Base-by-base conservation (phyloP, 2,113 vertebrate species). In the Murina feae region DNA sequence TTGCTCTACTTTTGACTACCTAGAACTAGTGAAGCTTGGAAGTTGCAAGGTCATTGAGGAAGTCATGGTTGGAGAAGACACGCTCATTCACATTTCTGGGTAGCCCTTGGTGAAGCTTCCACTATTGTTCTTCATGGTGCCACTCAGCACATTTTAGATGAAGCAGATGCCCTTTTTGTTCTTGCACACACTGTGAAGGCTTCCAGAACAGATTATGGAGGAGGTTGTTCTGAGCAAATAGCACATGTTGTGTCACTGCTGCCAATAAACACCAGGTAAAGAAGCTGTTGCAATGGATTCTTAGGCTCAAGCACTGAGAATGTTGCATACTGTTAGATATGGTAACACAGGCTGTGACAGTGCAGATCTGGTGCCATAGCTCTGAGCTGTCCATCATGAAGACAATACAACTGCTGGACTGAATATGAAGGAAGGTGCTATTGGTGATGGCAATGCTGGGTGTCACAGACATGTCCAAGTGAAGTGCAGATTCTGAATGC, bases 151-250 rank as follows among this genome's bases (percentile, higher is more conserved):
- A 99, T 99, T 94, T 98, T 99, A 91, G 99, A 99, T 89, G 99
- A 99, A 98, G 99, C 99, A 0, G 99, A 99, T 90, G 99, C 99
- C 6, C 98, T 99, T 65, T 99, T 99, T 96, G 99, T 99, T 79
- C 98, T 99, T 85, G 98, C 99, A 10, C 99, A 99, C 98, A 99
- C 99, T 0, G 98, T 99, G 83, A 99, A 99, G 97, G 99, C 99
- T 97, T 98, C 99, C 0, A 99, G 99, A 97, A 99, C 99, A 6
- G 99, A 99, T 20, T 99, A 98, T 47, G 99, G 99, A 94, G 99
- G 99, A 99, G 99, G 99, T 85, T 99, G 99, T 97, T 99, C 99
- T 14, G 99, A 99, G 98, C 99, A n/a, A n/a, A n/a, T n/a, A n/a
- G n/a, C n/a, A n/a, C n/a, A n/a, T 99, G 99, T 97, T 99, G 96